Percentiles rank a stretch among this genome's conserved stretches.
These are phyloP conservation scores for Merluccius polli DNA, from an alignment of 2,797 vertebrate genomes.

Conservation along the genomic window DNA sequence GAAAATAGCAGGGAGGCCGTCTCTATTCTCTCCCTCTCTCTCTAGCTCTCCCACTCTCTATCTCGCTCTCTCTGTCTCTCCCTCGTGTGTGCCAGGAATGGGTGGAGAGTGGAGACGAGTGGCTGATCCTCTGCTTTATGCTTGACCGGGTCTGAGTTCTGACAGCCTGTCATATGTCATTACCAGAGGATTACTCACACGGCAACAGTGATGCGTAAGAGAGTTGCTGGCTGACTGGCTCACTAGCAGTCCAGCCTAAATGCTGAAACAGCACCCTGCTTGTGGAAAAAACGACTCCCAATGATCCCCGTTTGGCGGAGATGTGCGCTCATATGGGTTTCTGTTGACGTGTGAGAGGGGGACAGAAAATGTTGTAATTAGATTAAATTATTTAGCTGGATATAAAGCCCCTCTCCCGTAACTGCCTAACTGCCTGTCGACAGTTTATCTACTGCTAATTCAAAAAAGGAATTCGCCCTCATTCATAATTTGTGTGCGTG, in stretches of 20 bases:
- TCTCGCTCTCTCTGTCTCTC: neutral
- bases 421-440: neutral
- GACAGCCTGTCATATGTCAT: constrained; percentile 83
- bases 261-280: constrained; percentile 58
- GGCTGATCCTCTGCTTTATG: constrained; percentile 77
- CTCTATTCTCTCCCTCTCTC: no score
- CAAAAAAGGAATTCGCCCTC: neutral
- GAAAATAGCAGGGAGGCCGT: neutral
- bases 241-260: constrained; percentile 36
- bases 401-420: neutral
- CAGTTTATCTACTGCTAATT: neutral
- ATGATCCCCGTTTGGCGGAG: neutral
- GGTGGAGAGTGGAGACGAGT: constrained; percentile 12
- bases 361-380: constrained; percentile 26
- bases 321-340: neutral
- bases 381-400: neutral
- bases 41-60: neutral
- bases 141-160: constrained; percentile 72
- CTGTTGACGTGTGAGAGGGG: neutral
- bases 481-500: neutral
- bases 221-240: constrained; percentile 18
- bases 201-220: constrained; percentile 49
- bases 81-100: neutral
- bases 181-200: constrained; percentile 68
- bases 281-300: neutral